Evolutionary conservation across 1,140 invertebrate genomes (phyloP), one percentile per base, ranked within the genome.

Genomic region (Drosophila sp.): DNA sequence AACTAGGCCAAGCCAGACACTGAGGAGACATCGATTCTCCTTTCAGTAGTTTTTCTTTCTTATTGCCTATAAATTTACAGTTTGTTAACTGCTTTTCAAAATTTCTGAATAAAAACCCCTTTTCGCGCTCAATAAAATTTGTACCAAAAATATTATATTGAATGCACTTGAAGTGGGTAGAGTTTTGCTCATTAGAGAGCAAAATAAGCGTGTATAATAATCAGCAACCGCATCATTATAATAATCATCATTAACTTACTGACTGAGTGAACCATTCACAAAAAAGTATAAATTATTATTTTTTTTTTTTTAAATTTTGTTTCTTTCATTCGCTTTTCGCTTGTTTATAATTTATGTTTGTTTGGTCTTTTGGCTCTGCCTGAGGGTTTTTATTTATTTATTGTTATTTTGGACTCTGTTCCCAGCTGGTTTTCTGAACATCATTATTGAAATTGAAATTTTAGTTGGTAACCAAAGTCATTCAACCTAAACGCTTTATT

Each of bases 381-480:
- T 13, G 36, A 51, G 45, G 69, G 62, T 13, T 57, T 53, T 41
- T 58, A 34, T 21, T 40, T 21, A 40, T 18, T 46, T 56, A 16
- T 67, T 45, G 32, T 21, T 51, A 6, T 64, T 46, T 21, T 56
- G 0, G 43, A 34, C 46, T 36, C 48, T 27, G 57, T 57, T 57
- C 25, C 34, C 32, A 38, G 51, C 41, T 53, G 34, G 9, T 34
- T 51, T 56, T 62, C n/a, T 32, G 41, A 34, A 32, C 75, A 78
- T 65, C 74, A 83, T 83, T 72, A 67, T 76, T 51, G 77, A 80
- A 83, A 84, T 80, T 78, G 81, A 84, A 84, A 86, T 80, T 78
- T 66, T 53, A 70, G 74, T 80, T 70, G 27, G 51, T 50, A 70
- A 62, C 41, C 46, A 70, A 74, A 84, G 77, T 86, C 81, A 84